A percentile compares a stretch with the other conserved stretches of the same genome.
Evolutionary conservation across 2,888 invertebrate genomes (phyloP).

Genomic region (Digitonthophagus gazella): DNA sequence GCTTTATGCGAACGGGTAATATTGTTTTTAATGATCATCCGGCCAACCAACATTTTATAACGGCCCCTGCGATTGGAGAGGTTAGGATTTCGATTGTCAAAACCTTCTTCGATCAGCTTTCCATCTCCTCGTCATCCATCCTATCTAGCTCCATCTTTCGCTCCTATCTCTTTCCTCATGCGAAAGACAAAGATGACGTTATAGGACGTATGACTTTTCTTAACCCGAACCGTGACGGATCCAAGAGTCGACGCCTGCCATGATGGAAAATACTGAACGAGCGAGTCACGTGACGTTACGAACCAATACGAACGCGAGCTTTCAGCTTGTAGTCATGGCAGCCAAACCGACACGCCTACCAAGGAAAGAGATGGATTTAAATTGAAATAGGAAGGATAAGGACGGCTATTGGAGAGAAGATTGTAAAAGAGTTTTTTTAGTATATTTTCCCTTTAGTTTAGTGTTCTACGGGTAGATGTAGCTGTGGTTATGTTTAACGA

Average conservation of each 20-base stretch:
- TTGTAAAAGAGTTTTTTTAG: constrained; percentile 51
- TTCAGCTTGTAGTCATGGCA: constrained; percentile 51
- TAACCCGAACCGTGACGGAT: constrained; percentile 19
- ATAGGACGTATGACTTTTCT: constrained; percentile 22
- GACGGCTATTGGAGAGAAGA: constrained; percentile 50
- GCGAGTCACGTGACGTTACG: constrained; percentile 44
- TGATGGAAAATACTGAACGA: constrained; percentile 45
- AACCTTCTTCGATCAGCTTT: constrained; percentile 13
- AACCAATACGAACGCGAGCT: constrained; percentile 42
- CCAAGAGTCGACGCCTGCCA: constrained; percentile 39
- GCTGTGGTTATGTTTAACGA: constrained; percentile 45
- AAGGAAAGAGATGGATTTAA: constrained; percentile 38
- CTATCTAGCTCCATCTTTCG: not conserved
- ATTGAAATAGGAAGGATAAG: constrained; percentile 39
- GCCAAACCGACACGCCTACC: constrained; percentile 39
- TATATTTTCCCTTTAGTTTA: constrained; percentile 50
- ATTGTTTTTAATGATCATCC: constrained; percentile 39
- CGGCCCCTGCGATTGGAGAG: constrained; percentile 34
- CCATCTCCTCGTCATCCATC: not conserved
- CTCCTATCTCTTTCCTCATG: constrained; percentile 6
- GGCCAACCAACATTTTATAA: constrained; percentile 41
- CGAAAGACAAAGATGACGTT: constrained; percentile 16
- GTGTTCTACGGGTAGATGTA: constrained; percentile 52
- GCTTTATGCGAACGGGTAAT: constrained; percentile 38
- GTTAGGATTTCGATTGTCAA: constrained; percentile 21